Conservation (phyloP, 2,113 vertebrate species). For the Osmerus mordax region DNA sequence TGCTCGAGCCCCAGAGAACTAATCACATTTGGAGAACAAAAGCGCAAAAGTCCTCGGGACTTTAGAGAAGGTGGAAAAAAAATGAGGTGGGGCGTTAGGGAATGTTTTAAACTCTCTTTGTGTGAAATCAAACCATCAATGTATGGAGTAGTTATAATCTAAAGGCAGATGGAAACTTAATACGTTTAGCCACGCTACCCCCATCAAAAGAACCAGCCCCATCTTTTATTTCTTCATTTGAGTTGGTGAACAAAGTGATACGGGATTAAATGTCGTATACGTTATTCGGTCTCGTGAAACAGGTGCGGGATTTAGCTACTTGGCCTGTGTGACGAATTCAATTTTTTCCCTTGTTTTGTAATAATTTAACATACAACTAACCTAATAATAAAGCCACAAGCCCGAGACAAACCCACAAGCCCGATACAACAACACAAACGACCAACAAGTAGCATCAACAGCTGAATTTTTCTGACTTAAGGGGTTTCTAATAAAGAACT, state of each 20-base stretch:
- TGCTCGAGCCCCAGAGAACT: conserved; percentile 62
- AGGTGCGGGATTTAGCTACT: conserved; percentile 48
- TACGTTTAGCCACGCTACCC: conserved; percentile 72
- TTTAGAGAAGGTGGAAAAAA: conserved; percentile 61
- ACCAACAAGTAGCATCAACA: background rate
- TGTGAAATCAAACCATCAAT: conserved; percentile 64
- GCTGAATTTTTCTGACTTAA: conserved; percentile 10
- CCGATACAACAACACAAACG: conserved; percentile 17
- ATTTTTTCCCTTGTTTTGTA: no score
- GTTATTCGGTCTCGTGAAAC: conserved; percentile 23
- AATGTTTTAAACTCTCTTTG: conserved; percentile 60
- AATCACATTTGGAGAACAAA: conserved; percentile 81
- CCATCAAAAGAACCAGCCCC: conserved; percentile 51
- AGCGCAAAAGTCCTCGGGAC: conserved; percentile 56
- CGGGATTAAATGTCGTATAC: conserved; percentile 24
- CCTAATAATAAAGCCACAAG: no score
- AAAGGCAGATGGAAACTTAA: conserved; percentile 74
- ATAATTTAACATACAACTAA: no score
- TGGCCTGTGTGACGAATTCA: background rate
- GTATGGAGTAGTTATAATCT: conserved; percentile 63
- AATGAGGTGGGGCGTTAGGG: conserved; percentile 29
- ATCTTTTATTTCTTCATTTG: background rate
- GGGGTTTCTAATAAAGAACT: conserved; percentile 28
- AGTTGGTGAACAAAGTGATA: conserved; percentile 21
- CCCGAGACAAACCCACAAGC: no score